phyloP scores from a whole-genome alignment of 1,140 invertebrate genomes.

The Temnothorax curvispinosus region DNA sequence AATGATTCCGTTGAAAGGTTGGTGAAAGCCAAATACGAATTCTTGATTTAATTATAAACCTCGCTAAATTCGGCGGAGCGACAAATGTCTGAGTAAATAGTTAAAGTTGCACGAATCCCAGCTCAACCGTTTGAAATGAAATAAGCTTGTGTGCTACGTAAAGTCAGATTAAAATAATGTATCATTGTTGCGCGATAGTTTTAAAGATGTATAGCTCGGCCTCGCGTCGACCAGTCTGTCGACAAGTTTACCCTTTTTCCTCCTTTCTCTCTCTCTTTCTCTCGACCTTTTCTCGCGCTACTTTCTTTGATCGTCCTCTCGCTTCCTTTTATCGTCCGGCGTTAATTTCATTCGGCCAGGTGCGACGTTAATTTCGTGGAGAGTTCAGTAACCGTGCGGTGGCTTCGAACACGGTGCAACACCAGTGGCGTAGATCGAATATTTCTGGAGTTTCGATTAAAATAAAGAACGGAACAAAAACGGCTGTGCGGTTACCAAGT shows the following conservation, averaged over 20 bases:
- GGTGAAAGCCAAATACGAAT: not conserved
- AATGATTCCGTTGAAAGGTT: not conserved
- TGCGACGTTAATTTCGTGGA: slow-evolving; percentile 73
- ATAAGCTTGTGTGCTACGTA: slow-evolving; percentile 4
- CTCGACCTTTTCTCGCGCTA: not conserved
- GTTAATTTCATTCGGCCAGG: slow-evolving; percentile 76
- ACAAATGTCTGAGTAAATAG: slow-evolving; percentile 27
- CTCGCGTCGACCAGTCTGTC: slow-evolving; percentile 20
- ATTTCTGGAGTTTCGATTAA: slow-evolving; percentile 5
- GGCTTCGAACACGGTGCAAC: slow-evolving; percentile 27
- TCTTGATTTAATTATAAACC: slow-evolving; percentile 34
- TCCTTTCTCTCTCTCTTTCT: not conserved
- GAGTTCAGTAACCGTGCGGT: slow-evolving; percentile 60
- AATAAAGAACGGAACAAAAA: not conserved
- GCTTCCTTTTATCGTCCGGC: slow-evolving; percentile 61
- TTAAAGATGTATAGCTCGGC: slow-evolving; percentile 5
- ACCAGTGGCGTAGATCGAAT: slow-evolving; percentile 24
- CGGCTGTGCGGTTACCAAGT: not conserved
- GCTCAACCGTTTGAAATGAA: not conserved
- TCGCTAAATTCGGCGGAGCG: slow-evolving; percentile 10
- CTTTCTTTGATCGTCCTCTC: slow-evolving; percentile 51
- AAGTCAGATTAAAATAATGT: slow-evolving; percentile 33
- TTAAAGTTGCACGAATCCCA: not conserved
- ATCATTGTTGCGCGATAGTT: not conserved
- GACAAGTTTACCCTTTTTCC: not conserved